These are phyloP conservation scores for Brachionus manjavacas DNA, from an alignment of 1,140 invertebrate genomes.

Conservation along the genomic window DNA sequence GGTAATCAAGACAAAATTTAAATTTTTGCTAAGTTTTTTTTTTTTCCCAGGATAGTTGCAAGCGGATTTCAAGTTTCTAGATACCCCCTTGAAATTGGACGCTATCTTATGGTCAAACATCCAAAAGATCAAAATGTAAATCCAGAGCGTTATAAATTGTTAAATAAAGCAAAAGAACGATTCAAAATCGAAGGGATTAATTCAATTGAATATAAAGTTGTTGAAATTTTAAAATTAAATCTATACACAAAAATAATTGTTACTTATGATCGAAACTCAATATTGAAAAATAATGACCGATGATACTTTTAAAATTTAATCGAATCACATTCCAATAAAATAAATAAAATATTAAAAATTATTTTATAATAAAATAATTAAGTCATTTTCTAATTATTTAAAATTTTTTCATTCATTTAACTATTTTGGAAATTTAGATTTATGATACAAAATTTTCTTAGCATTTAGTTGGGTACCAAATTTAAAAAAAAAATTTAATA, in stretches of 20 bases:
- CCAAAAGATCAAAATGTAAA: background rate
- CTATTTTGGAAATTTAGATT: no score
- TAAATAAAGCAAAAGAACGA: background rate
- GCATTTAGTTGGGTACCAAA: no score
- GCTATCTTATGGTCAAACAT: constrained; percentile 28
- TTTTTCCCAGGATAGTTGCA: background rate
- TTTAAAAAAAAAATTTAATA: no score
- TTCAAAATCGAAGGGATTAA: constrained; percentile 54
- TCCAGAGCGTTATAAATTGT: background rate
- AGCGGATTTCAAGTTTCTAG: background rate
- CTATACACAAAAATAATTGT: constrained; percentile 25
- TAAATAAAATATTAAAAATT: no score
- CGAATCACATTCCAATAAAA: background rate
- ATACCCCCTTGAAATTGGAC: constrained; percentile 20
- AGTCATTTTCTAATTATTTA: background rate
- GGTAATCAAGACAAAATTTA: background rate
- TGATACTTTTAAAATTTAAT: background rate
- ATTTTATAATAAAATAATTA: background rate
- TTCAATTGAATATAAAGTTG: constrained; percentile 52
- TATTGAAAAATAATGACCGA: background rate
- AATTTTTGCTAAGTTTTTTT: background rate
- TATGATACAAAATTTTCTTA: no score
- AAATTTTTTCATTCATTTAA: background rate
- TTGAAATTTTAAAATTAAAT: constrained; percentile 46
- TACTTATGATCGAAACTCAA: background rate